These are phyloP conservation scores for Cordylochernes scorpioides DNA, from an alignment of 2,888 invertebrate species.

Conservation along the genomic window DNA sequence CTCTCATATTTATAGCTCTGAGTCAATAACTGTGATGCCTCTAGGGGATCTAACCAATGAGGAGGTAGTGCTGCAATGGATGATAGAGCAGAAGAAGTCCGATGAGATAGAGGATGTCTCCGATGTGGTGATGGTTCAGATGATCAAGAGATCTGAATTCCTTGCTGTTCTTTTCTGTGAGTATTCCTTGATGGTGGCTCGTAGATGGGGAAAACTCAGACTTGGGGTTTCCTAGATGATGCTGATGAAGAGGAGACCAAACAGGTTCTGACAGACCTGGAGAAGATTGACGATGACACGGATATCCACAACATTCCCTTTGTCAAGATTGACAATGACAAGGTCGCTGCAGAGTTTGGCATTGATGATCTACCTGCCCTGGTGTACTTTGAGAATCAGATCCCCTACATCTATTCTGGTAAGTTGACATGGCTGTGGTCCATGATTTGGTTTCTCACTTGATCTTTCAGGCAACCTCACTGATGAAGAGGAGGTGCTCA, in stretches of 20 bases:
- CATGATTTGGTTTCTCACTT: not conserved
- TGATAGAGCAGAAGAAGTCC: slow-evolving; percentile 69
- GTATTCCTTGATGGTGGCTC: no score
- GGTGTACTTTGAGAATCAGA: slow-evolving; percentile 17
- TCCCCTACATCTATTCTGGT: slow-evolving; percentile 17
- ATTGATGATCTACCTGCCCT: slow-evolving; percentile 35
- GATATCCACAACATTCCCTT: slow-evolving; percentile 63
- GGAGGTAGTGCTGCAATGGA: slow-evolving; percentile 72
- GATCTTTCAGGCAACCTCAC: slow-evolving; percentile 43
- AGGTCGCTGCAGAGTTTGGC: slow-evolving; percentile 58
- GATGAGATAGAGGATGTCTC: slow-evolving; percentile 80
- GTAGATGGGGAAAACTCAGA: no score
- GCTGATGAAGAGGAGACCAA: slow-evolving; percentile 51
- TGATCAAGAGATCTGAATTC: slow-evolving; percentile 66
- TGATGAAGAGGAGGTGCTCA: slow-evolving; percentile 70
- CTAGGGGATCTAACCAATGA: slow-evolving; percentile 56
- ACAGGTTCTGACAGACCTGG: slow-evolving; percentile 55
- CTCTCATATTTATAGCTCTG: no score
- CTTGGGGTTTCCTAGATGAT: slow-evolving; percentile 54
- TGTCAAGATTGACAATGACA: slow-evolving; percentile 48
- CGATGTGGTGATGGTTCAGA: slow-evolving; percentile 53
- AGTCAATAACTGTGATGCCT: no score
- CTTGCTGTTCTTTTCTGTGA: slow-evolving; percentile 73
- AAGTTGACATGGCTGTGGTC: no score
- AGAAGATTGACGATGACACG: slow-evolving; percentile 80